phyloP scores from a whole-genome alignment of 2,888 invertebrate genomes.

The Sinodicranocentrus sp. region DNA sequence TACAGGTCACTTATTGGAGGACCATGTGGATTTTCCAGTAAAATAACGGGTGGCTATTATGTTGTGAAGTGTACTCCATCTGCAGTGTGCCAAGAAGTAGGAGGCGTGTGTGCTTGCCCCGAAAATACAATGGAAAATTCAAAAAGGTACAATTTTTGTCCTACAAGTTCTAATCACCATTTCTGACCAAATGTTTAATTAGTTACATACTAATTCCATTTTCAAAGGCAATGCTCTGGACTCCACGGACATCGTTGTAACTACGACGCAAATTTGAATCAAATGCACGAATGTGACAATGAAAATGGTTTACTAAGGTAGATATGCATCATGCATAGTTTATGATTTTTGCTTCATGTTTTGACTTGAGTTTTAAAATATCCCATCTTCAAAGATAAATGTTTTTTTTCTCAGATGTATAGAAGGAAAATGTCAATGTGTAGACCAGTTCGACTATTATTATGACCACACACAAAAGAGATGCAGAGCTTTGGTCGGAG shows the following conservation, averaged over 20 bases:
- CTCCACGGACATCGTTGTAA: neutral
- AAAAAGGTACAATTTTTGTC: neutral
- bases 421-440: conserved; percentile 2
- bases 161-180: too few species aligned
- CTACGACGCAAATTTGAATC: conserved; percentile 10
- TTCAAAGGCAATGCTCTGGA: neutral
- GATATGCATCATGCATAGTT: too few species aligned
- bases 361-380: too few species aligned
- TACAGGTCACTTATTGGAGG: neutral
- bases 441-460: neutral
- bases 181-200: too few species aligned
- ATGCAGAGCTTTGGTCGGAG: neutral
- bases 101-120: neutral
- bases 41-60: neutral
- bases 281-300: conserved; percentile 11
- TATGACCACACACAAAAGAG: conserved; percentile 1
- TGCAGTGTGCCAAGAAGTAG: neutral
- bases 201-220: too few species aligned
- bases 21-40: neutral
- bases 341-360: too few species aligned
- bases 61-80: neutral
- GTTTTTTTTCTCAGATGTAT: neutral
- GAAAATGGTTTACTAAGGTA: neutral
- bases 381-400: too few species aligned
- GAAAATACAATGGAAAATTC: neutral